Evolutionary conservation across 2,113 vertebrate species (phyloP), one percentile per base, ranked within the genome.

Genomic region (Ranitomeya variabilis): DNA sequence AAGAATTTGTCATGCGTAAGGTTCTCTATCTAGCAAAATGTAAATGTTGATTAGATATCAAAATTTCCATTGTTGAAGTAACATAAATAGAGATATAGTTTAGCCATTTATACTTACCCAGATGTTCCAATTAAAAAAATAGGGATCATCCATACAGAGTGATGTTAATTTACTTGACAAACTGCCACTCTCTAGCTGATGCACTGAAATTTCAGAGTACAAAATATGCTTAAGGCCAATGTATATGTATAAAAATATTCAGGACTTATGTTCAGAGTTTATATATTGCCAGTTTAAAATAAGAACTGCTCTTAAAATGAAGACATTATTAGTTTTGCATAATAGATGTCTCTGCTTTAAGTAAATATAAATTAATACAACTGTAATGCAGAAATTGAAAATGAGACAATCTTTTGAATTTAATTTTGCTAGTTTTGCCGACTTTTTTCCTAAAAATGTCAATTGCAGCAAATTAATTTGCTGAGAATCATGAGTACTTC

Each of bases 61-160:
- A 16, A 74, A 18, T 45, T 76, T 7, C 73, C 2, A 76, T 2
- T 73, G 6, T 73, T 8, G 71, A 73, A 7, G 31, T 26, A 73
- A 18, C 77, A 26, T 23, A 74, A 21, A 78, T 78, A 78, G 57
- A 78, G 73, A 78, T 86, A n/a, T 86, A 78, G 55, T 78, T 78
- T 19, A 79, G 37, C 51, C 57, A 86, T 54, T 66, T 79, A 45
- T 67, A 26, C 83, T 85, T 52, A 31, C 59, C 71, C 57, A 86
- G 78, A 86, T 86, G 85, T 66, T 62, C 85, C 85, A 86, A 86
- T 86, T 86, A 86, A 86, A 86, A 66, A 86, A 79, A 86, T 79
- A 86, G 59, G 85, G 74, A 79, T 86, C 85, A 79, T 76, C 74
- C 85, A 79, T 52, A 86, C 2, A 23, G 64, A 66, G 19, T 86